A percentile compares a stretch with the other conserved stretches of the same genome.
phyloP scores from a whole-genome alignment of 37 sponge, comb jelly and placozoan genomes.

The Eunapius fragilis region DNA sequence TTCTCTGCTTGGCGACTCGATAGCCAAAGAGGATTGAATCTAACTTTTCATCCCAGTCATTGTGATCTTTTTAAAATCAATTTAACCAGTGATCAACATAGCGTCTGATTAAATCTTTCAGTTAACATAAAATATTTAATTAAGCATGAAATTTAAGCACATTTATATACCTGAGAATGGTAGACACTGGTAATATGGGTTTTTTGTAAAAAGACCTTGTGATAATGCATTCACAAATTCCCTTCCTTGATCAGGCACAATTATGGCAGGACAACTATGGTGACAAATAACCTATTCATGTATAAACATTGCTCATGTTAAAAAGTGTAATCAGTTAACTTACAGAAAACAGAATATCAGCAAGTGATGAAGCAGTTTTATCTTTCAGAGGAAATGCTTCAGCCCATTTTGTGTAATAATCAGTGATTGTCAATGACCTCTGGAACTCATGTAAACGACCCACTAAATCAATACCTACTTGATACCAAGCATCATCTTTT shows the following conservation, averaged over 20 bases:
- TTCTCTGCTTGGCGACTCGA: slow-evolving; percentile 22
- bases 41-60: slow-evolving; percentile 48
- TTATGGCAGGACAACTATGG: slow-evolving; percentile 26
- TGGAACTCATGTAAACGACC: slow-evolving; percentile 15
- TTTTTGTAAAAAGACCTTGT: slow-evolving; percentile 16
- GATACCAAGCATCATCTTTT: slow-evolving; percentile 22
- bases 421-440: slow-evolving; percentile 29
- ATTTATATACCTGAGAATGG: slow-evolving; percentile 39
- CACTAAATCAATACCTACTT: slow-evolving; percentile 48
- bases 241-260: slow-evolving; percentile 42
- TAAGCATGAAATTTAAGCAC: not conserved
- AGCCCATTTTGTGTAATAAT: slow-evolving; percentile 59
- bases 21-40: slow-evolving; percentile 43
- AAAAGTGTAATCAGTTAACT: slow-evolving; percentile 10
- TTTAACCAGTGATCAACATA: slow-evolving; percentile 23
- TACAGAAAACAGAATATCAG: slow-evolving; percentile 25
- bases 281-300: slow-evolving; percentile 12
- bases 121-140: slow-evolving; percentile 16
- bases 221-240: slow-evolving; percentile 39
- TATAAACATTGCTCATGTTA: not conserved
- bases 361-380: slow-evolving; percentile 31
- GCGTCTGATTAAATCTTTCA: slow-evolving; percentile 38
- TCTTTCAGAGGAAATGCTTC: slow-evolving; percentile 45
- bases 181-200: slow-evolving; percentile 24
- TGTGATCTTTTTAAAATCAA: slow-evolving; percentile 28